Evolutionary conservation across 2,113 vertebrate genomes (phyloP).

Genomic region (Poicephalus gulielmi): DNA sequence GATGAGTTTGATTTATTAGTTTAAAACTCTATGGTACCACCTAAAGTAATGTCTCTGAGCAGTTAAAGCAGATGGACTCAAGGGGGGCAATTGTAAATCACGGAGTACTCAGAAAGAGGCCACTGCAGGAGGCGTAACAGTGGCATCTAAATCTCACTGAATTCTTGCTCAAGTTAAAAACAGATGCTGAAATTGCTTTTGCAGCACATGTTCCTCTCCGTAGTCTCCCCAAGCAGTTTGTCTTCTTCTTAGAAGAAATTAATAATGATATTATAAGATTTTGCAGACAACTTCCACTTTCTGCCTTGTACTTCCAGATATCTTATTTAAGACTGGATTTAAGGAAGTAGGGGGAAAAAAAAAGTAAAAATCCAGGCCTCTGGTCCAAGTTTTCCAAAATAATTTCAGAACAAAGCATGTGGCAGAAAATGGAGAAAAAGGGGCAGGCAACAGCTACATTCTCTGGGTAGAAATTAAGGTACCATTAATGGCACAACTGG

Average conservation of each 20-base stretch:
- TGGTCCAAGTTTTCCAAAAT: not conserved
- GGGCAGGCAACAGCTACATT: not conserved
- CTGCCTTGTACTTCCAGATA: not conserved
- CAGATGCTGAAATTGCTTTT: not conserved
- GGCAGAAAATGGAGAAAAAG: not conserved
- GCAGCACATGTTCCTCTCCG: not conserved
- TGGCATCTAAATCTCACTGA: not conserved
- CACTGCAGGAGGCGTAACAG: not conserved
- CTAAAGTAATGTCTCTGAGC: not conserved
- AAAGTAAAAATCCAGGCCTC: not conserved
- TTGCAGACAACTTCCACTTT: not conserved
- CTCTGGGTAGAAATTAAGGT: not conserved
- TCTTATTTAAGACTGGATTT: not conserved
- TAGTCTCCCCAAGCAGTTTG: not conserved
- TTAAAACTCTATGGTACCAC: not conserved
- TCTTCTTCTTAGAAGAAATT: not conserved
- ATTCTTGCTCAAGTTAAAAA: not conserved
- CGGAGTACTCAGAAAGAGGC: not conserved
- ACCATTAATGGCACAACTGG: not conserved
- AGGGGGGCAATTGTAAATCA: accelerated
- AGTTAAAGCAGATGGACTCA: not conserved
- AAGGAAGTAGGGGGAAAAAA: not conserved
- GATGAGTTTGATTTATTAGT: not conserved
- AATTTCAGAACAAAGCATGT: not conserved
- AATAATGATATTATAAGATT: not conserved